These are phyloP conservation scores for Altica lythri DNA, from an alignment of 2,888 invertebrate genomes.

Conservation along the genomic window DNA sequence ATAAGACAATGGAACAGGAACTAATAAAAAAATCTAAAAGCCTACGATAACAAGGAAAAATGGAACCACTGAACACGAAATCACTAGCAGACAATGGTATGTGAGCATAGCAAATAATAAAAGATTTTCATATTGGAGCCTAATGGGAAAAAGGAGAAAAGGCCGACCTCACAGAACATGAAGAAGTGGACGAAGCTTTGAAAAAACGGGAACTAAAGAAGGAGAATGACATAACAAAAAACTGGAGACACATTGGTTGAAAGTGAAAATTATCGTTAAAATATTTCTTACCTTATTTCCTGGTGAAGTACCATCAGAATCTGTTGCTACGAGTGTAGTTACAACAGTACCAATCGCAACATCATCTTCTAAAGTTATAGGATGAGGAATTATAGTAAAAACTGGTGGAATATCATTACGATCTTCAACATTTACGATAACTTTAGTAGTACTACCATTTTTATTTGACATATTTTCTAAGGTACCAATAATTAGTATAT, in stretches of 20 bases:
- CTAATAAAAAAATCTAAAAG: too few relatives aligned
- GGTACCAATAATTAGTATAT: conserved; percentile 80
- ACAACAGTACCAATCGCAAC: conserved; percentile 81
- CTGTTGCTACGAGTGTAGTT: conserved; percentile 77
- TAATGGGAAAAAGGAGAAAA: too few relatives aligned
- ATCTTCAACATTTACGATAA: conserved; percentile 77
- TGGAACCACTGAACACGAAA: too few relatives aligned
- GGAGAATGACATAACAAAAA: too few relatives aligned
- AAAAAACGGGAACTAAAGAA: too few relatives aligned
- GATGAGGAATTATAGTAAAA: conserved; percentile 80
- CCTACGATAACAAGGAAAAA: too few relatives aligned
- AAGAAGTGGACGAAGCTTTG: too few relatives aligned
- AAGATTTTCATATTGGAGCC: too few relatives aligned
- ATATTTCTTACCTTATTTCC: conserved; percentile 77
- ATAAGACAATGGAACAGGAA: too few relatives aligned
- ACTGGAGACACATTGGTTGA: not conserved
- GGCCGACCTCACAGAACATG: too few relatives aligned
- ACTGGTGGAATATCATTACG: conserved; percentile 88
- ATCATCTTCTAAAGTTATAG: conserved; percentile 82
- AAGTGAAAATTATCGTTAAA: not conserved
- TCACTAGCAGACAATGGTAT: too few relatives aligned
- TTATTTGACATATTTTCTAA: conserved; percentile 76
- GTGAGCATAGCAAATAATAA: too few relatives aligned
- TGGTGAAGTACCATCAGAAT: conserved; percentile 83
- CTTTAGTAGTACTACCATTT: conserved; percentile 74